Percentiles rank a stretch among this genome's conserved stretches.
Conservation (phyloP, 2,797 vertebrate genomes). For the Aplochiton taeniatus region DNA sequence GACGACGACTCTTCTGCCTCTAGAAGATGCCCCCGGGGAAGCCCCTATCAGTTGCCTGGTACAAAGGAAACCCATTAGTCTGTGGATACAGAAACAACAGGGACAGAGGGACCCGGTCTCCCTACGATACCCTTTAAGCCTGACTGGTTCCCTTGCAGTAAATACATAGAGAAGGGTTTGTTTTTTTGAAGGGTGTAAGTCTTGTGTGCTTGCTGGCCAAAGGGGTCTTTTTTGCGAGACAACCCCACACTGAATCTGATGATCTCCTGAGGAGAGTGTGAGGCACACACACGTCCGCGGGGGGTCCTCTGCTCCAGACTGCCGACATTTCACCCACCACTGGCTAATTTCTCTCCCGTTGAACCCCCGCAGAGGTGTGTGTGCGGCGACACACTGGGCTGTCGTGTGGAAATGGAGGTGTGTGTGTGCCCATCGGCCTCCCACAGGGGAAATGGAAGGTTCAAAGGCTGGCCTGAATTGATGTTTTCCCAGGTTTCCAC, state of each 20-base stretch:
- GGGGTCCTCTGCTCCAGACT: no score
- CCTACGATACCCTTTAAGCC: not conserved
- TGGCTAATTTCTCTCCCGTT: conserved; percentile 9
- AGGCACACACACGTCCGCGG: not conserved
- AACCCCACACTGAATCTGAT: conserved; percentile 15
- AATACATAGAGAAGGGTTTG: conserved; percentile 11
- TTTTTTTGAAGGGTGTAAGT: conserved; percentile 13
- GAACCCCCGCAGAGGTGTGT: not conserved
- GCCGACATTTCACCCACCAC: not conserved
- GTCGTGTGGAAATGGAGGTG: conserved; percentile 24
- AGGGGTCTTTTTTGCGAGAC: conserved; percentile 13
- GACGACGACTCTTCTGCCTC: conserved; percentile 29
- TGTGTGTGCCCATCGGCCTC: not conserved
- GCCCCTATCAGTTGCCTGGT: conserved; percentile 42
- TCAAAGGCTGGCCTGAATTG: no score
- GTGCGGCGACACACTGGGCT: conserved; percentile 21
- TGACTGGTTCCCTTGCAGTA: conserved; percentile 13
- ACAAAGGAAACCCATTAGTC: conserved; percentile 36
- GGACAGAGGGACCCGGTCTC: not conserved
- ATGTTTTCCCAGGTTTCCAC: no score
- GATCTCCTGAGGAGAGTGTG: not conserved
- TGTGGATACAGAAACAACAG: conserved; percentile 17
- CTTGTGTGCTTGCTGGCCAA: conserved; percentile 14
- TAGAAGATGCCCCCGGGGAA: conserved; percentile 55
- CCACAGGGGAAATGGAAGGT: no score